Conservation (phyloP, 2,797 vertebrate species). For the Pipistrellus nathusii region DNA sequence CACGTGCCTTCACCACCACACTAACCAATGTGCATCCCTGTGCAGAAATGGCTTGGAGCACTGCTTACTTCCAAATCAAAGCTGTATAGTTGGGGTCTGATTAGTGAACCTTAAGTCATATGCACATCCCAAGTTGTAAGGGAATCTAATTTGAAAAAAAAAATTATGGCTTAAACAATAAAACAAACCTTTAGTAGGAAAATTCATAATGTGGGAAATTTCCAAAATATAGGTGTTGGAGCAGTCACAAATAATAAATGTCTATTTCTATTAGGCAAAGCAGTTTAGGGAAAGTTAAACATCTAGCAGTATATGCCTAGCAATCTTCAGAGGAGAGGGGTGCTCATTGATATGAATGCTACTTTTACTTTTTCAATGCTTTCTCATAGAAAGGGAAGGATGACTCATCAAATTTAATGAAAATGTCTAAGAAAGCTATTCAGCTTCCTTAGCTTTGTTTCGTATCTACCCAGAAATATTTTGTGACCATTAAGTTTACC, state of each 20-base stretch:
- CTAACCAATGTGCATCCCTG: too few species aligned
- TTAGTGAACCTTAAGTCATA: not conserved
- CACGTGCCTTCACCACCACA: accelerated
- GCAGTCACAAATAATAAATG: not conserved
- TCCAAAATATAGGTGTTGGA: not conserved
- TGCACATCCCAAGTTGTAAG: not conserved
- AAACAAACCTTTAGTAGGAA: not conserved
- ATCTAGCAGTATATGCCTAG: not conserved
- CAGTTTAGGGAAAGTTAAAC: not conserved
- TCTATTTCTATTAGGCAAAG: not conserved
- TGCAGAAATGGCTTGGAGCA: not conserved
- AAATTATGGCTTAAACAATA: not conserved
- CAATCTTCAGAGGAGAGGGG: not conserved
- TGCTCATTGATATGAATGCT: not conserved
- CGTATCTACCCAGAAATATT: not conserved
- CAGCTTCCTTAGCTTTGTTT: constrained; percentile 18
- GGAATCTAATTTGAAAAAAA: not conserved
- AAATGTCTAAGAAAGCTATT: constrained; percentile 6
- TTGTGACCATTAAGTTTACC: constrained; percentile 40
- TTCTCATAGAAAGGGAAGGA: constrained; percentile 17
- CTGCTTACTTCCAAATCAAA: not conserved
- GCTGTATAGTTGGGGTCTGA: not conserved
- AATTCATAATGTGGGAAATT: not conserved
- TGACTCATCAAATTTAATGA: constrained; percentile 63
- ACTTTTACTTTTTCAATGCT: not conserved